Base-by-base conservation (phyloP, 2,888 invertebrate genomes). In the Xiphydria camelus region DNA sequence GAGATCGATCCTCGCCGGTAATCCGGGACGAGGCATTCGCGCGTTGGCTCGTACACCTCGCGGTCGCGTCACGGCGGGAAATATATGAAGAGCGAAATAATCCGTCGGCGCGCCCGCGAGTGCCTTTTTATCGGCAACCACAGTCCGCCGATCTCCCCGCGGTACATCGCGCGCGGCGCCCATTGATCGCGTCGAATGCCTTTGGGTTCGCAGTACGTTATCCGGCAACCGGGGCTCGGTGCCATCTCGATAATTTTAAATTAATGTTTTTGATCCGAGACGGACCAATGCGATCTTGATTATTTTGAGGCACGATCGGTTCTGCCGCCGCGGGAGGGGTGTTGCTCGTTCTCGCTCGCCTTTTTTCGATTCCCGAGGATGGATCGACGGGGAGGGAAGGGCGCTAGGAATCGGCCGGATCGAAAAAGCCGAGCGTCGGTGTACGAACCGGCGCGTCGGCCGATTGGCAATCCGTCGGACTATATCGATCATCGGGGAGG, bases 11-110 rank as follows among this genome's bases (percentile, higher is more conserved):
- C n/a, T n/a, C n/a, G n/a, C n/a, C n/a, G n/a, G n/a, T n/a, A n/a
- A n/a, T n/a, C n/a, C n/a, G n/a, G n/a, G n/a, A n/a, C n/a, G n/a
- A n/a, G n/a, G n/a, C n/a, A n/a, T n/a, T n/a, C n/a, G n/a, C n/a
- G n/a, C n/a, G n/a, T n/a, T n/a, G n/a, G 22, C 25, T 26, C n/a
- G 29, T 19, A 22, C 41, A 41, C 41, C 37, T 46, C 47, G 55
- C 49, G 53, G 46, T 48, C 47, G 45, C 44, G 43, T 44, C 41
- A 54, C 48, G 55, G 48, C 42, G 52, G 45, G 51, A 57, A 58
- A 62, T 60, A 59, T 59, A 55, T 64, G 57, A 60, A 61, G 62
- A 62, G 60, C 55, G 59, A 59, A 62, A n/a, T n/a, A n/a, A 62
- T 61, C 55, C 49, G 47, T 55, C n/a, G 25, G 32, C 39, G 19